phyloP scores from a whole-genome alignment of 2,888 invertebrate genomes.

The Agrotis puta region DNA sequence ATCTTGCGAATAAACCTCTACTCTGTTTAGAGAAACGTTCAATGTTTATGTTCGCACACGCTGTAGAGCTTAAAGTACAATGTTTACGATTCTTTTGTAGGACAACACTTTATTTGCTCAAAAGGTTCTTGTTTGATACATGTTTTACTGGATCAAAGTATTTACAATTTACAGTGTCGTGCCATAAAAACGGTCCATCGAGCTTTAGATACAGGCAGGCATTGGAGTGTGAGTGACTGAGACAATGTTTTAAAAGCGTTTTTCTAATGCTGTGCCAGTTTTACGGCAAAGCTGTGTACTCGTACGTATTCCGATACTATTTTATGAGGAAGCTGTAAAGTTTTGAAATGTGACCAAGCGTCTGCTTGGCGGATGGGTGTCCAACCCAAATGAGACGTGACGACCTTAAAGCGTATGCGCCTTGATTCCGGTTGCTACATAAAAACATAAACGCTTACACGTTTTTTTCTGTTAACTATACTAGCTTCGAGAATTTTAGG shows the following conservation, averaged over 20 bases:
- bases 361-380: slow-evolving; percentile 48
- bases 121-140: slow-evolving; percentile 47
- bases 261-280: background rate
- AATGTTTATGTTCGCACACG: slow-evolving; percentile 85
- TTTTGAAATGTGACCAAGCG: slow-evolving; percentile 47
- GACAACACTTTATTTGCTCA: slow-evolving; percentile 63
- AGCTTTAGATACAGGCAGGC: background rate
- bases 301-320: slow-evolving; percentile 6
- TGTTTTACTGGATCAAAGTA: slow-evolving; percentile 62
- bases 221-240: background rate
- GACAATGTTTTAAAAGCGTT: background rate
- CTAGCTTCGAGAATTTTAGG: slow-evolving; percentile 11
- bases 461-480: slow-evolving; percentile 30
- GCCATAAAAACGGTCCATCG: background rate
- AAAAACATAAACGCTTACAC: slow-evolving; percentile 27
- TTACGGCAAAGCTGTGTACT: background rate
- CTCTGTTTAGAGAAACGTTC: slow-evolving; percentile 80
- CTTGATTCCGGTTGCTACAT: slow-evolving; percentile 48
- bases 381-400: slow-evolving; percentile 56
- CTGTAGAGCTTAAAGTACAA: slow-evolving; percentile 59
- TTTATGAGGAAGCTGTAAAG: slow-evolving; percentile 59
- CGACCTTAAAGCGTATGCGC: slow-evolving; percentile 43
- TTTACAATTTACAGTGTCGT: slow-evolving; percentile 38
- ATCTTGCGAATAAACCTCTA: slow-evolving; percentile 72
- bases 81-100: slow-evolving; percentile 65